Evolutionary conservation across 2,888 invertebrate genomes (phyloP), one percentile per base, ranked within the genome.

Genomic region (Phengaris arion): DNA sequence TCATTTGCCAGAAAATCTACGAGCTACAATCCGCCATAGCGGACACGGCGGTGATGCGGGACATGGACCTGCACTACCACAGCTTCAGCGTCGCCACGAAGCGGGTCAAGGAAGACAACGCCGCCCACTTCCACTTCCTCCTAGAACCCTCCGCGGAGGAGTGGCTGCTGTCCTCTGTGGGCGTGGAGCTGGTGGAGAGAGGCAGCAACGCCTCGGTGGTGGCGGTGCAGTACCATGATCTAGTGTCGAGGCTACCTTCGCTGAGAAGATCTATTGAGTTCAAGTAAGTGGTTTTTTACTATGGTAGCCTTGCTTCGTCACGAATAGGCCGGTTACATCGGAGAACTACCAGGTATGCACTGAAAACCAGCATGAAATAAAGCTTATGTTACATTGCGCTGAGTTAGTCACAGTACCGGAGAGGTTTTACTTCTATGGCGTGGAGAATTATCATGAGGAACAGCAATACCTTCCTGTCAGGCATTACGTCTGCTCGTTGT

Each of bases 191-290:
- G n/a, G 77, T 84, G 2, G 85, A 85, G 0, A 84, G 85, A 64
- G 84, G 81, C n/a, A 86, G 85, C 2, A 91, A 90, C 55, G 85
- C 86, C 5, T 86, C 91, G 0, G 86, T 92, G 0, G 92, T 94
- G 10, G 94, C 95, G 35, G 93, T 95, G 8, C 92, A 95, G 79
- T 96, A 96, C 84, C 94, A 94, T 81, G 95, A 96, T 81, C 86
- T 96, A 76, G 94, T 95, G 8, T 89, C 94, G 6, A 95, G 95
- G 81, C 87, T 96, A 77, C 96, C 96, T 0, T 94, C 94, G 0
- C 87, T 96, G 76, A 94, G 95, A 74, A 93, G 95, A 79, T 90
- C 90, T 75, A 94, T 95, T 78, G 94, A 95, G 83, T 92, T 94
- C 79, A 94, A 94, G 96, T 96, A 89, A 94, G 95, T 35, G 35